Base-by-base conservation (phyloP, 1,140 invertebrate genomes). In the Laupala kohalensis region DNA sequence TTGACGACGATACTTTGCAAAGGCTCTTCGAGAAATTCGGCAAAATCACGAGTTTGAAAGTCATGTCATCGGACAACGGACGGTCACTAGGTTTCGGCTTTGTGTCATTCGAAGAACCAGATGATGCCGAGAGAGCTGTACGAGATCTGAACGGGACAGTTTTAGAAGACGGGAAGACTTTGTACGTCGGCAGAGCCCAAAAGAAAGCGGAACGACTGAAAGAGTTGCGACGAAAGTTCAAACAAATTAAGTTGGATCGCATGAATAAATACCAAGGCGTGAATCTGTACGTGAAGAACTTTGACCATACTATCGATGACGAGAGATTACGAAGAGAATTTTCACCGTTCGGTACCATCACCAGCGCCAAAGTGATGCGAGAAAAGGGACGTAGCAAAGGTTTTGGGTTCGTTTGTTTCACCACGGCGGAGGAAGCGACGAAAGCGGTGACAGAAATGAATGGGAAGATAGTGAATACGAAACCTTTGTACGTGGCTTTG, bases 381-480 rank as follows among this genome's bases (percentile, higher is more conserved):
- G 94, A 97, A 78, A 92, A 95, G 77, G 92, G 92, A 19, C 88
- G 92, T 70, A 94, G 92, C 78, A 99, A 98, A 84, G 98, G 98
- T 62, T 99, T 99, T 82, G 98, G 98, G 23, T 99, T 99, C 81
- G 98, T 99, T 6, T 99, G 98, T 83, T 99, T 99, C 80, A 96
- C 93, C 65, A 91, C 94, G n/a, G 94, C 96, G 0, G 96, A 99
- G 81, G 97, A 99, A 83, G 97, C 98, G 5, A 99, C 97, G 4
- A 98, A 98, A 81, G 98, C 97, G 71, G 96, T 99, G 1, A 99
- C 96, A 2, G 97, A 97, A 79, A 97, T 99, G 94, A 99, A 99
- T 81, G 95, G 97, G 3, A 89, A 95, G 67, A 98, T 99, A 76
- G 88, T 99, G 27, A 95, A 93, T 67, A 89, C 92, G 2, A 99